Evolutionary conservation across 2,113 vertebrate genomes (phyloP).

Genomic region (Panurus biarmicus): DNA sequence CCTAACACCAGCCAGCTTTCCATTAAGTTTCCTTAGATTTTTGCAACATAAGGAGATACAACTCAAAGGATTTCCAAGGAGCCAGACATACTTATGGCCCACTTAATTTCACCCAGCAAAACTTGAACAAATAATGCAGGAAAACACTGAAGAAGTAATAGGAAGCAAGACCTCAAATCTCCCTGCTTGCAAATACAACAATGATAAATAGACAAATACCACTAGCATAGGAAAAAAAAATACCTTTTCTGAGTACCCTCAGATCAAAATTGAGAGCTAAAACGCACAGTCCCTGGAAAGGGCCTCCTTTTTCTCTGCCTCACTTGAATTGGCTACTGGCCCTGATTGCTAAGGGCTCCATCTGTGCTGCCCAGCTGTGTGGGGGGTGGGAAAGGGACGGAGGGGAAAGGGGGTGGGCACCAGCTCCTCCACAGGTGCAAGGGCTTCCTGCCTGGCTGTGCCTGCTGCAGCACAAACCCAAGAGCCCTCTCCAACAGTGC

Average conservation of each 20-base stretch:
- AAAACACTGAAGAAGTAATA: neutral
- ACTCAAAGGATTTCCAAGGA: neutral
- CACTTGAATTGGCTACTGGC: neutral
- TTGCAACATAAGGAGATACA: neutral
- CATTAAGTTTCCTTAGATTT: neutral
- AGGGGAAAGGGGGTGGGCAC: neutral
- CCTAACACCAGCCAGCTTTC: neutral
- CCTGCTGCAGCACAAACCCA: neutral
- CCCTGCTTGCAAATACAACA: neutral
- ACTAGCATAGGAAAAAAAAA: fast-evolving
- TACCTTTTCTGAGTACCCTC: neutral
- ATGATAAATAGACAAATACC: neutral
- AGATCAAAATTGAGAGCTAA: fast-evolving
- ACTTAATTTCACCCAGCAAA: neutral
- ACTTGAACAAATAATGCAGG: neutral
- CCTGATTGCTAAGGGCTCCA: neutral
- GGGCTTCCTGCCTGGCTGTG: neutral
- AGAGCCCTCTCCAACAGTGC: too few species aligned
- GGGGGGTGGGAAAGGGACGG: neutral
- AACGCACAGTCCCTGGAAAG: fast-evolving
- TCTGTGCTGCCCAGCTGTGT: neutral
- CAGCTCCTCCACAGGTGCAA: neutral
- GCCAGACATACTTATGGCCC: neutral
- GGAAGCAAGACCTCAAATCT: neutral
- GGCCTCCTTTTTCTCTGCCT: fast-evolving